Evolutionary conservation across 2,797 vertebrate species (phyloP).

Genomic region (Sandelia bainsii): DNA sequence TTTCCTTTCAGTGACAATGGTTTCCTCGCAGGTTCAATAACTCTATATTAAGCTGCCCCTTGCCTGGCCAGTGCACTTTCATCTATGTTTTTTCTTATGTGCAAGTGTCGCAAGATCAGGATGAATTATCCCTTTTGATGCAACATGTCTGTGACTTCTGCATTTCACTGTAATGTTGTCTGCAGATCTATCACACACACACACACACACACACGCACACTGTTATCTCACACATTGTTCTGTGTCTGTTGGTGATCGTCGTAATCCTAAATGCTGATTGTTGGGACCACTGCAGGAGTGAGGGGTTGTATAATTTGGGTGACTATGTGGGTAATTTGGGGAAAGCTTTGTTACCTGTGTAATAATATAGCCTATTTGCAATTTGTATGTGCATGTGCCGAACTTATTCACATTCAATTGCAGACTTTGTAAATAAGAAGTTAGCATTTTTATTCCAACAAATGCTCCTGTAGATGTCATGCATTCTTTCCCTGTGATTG

Average conservation of each 20-base stretch:
- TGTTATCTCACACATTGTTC: conserved; percentile 43
- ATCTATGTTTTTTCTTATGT: conserved; percentile 12
- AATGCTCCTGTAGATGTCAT: conserved; percentile 88
- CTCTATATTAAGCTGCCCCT: conserved; percentile 34
- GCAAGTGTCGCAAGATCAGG: neutral
- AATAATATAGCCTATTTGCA: conserved; percentile 76
- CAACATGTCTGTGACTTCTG: conserved; percentile 26
- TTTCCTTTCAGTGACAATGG: conserved; percentile 43
- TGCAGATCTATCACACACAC: conserved; percentile 13
- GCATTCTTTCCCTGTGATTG: conserved; percentile 85
- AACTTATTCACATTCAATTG: conserved; percentile 81
- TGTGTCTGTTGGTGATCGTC: conserved; percentile 50
- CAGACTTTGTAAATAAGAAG: conserved; percentile 91
- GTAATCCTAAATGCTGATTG: conserved; percentile 53
- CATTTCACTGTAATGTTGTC: conserved; percentile 37
- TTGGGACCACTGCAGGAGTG: conserved; percentile 72
- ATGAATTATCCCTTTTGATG: conserved; percentile 12
- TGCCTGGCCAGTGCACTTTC: conserved; percentile 41
- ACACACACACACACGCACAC: conserved; percentile 4
- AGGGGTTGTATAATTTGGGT: conserved; percentile 57
- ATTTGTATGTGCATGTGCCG: conserved; percentile 91
- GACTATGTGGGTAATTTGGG: conserved; percentile 55
- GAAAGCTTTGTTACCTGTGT: conserved; percentile 78
- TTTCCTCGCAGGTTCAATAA: conserved; percentile 23
- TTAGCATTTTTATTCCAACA: conserved; percentile 90